These are phyloP conservation scores for Halictus rubicundus DNA, from an alignment of 1,140 invertebrate genomes.

Conservation along the genomic window DNA sequence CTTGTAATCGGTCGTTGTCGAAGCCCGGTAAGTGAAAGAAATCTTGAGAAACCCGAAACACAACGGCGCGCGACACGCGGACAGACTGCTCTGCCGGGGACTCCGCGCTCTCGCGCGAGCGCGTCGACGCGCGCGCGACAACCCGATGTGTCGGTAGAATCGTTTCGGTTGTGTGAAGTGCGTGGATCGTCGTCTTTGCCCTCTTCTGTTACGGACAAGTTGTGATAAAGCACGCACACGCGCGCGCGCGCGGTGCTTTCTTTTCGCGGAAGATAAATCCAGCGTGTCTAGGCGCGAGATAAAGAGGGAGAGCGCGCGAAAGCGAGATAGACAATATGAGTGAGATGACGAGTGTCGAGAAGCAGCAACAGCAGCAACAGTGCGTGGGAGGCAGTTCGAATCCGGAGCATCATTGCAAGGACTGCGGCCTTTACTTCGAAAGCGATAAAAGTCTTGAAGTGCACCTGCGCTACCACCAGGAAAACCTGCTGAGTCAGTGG, in stretches of 20 bases:
- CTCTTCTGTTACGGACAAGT: not conserved
- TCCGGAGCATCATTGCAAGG: conserved; percentile 84
- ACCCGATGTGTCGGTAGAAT: not conserved
- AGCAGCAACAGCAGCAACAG: conserved; percentile 63
- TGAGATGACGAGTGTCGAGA: conserved; percentile 75
- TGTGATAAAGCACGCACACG: not conserved
- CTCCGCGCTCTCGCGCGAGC: conserved; percentile 34
- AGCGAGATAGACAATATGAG: conserved; percentile 71
- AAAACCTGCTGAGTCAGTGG: conserved; percentile 88
- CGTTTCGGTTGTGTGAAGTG: not conserved
- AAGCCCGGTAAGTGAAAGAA: not conserved
- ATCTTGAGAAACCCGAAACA: not conserved
- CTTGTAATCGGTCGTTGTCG: not conserved
- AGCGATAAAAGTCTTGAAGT: conserved; percentile 88
- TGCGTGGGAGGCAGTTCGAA: conserved; percentile 72
- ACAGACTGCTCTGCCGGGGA: not conserved
- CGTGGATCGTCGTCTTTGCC: conserved; percentile 2
- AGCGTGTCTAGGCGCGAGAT: not conserved
- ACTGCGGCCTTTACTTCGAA: conserved; percentile 88
- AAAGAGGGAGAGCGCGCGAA: not conserved
- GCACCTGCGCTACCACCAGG: conserved; percentile 89
- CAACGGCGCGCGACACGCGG: not conserved
- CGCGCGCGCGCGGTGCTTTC: not conserved
- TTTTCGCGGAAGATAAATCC: not conserved
- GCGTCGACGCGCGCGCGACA: conserved; percentile 10